Base-by-base conservation (phyloP, 2,113 vertebrate species). In the Phyllostomus discolor region DNA sequence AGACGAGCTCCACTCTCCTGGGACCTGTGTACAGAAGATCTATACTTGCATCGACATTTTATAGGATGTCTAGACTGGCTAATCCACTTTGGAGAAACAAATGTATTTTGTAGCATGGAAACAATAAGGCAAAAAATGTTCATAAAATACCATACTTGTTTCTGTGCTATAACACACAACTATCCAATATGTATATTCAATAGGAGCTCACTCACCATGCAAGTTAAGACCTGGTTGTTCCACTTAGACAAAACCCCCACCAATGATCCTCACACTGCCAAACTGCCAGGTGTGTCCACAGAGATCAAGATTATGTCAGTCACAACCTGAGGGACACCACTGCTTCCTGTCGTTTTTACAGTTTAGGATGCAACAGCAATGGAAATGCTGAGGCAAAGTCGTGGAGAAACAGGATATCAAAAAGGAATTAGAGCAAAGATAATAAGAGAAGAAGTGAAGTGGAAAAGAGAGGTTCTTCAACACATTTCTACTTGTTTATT, bases 41-140 rank as follows among this genome's bases (percentile, higher is more conserved):
- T 97, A 98, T 98, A 98, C 98, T 1, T 96, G 89, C 96, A 97
- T 91, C 98, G 98, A 98, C 98, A 97, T 98, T 98, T 98, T 98
- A 97, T 98, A 95, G 93, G 94, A 96, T 97, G 97, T 98, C 98
- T 98, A 98, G 97, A 98, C 98, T 98, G 81, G 94, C 84, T 98
- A 98, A 98, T 98, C 96, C 94, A 98, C 97, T 98, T 98, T 96
- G 79, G 79, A 96, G 52, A 98, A 98, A 98, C 97, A 98, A 94
- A 97, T 96, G 95, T 69, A 96, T 98, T 98, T 98, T 98, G 95
- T 95, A 95, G 75, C 95, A 33, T 24, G 57, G 50, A 82, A 96
- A 72, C 46, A 89, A n/a, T 24, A 81, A 92, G 20, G 17, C 54
- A 94, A 94, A 91, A 22, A 6, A 80, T 59, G 31, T 50, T 59